Base-by-base conservation (phyloP, 2,888 invertebrate genomes). In the Pristionchus fissidentatus region DNA sequence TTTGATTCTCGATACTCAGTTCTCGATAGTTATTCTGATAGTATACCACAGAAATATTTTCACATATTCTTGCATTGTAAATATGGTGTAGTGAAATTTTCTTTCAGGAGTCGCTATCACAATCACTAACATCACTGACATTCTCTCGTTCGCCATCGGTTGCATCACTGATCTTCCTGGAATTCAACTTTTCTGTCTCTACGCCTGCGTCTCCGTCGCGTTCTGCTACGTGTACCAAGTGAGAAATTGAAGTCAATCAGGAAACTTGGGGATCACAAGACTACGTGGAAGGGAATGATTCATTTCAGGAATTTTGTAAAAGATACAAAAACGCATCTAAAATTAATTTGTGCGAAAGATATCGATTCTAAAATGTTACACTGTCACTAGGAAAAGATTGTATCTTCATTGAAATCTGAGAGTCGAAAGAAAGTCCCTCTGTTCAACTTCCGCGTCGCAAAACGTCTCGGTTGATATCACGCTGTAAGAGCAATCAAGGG, bases 161-260 rank as follows among this genome's bases (percentile, higher is more conserved):
- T 95, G 97, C 89, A 95, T 96, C 91, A 97, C 97, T 85, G 96
- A 97, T 10, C 96, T 97, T 92, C 97, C 97, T 5, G 97, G 96
- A 41, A 96, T 97, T 73, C 95, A 96, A 92, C 97, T 97, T 90
- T 97, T 97, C 93, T 97, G 97, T 94, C 95, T 96, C 92, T 97
- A 97, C 93, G 96, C 97, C 95, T 96, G 96, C 91, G 95, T 96
- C 83, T 96, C 97, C 0, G 96, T 97, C 2, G 95, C 95, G 87
- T 96, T 97, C 92, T 96, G 96, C 29, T 97, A 96, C 93, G 93
- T 97, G 60, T 97, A 96, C 95, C 97, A 97, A 85, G 88, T 88
- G n/a, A n/a, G n/a, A n/a, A n/a, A n/a, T 10, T 15, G 49, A 49
- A 49, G 10, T 49, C 19, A 49, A 49, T 19, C 49, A 49, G 49